Conservation (phyloP, 2,797 vertebrate species). For the Phoebastria nigripes region DNA sequence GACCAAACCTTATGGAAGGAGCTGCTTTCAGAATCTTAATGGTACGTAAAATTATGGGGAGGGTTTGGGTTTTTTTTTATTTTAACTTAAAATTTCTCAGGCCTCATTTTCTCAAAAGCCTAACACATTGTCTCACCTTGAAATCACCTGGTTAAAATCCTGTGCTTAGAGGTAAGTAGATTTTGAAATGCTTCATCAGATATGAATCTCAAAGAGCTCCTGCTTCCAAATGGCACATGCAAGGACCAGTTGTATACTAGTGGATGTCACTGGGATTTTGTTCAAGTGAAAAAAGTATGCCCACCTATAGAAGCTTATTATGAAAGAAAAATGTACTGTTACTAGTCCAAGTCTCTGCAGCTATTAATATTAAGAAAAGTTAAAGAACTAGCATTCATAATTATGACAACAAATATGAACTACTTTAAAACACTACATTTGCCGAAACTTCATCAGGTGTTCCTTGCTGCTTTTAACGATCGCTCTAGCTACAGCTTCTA, state of each 20-base stretch:
- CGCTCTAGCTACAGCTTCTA: neutral
- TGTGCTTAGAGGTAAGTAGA: neutral
- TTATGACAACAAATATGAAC: neutral
- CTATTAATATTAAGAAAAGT: neutral
- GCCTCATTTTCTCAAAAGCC: neutral
- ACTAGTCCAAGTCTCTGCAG: neutral
- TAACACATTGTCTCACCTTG: neutral
- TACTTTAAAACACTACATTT: neutral
- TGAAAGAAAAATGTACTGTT: neutral
- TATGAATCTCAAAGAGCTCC: neutral
- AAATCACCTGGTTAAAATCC: neutral
- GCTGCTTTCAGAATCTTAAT: neutral
- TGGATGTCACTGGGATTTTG: neutral
- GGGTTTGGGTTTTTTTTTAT: neutral
- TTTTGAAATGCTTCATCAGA: neutral
- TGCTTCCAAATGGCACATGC: neutral
- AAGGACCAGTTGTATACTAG: neutral
- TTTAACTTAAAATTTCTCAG: neutral
- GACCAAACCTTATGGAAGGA: accelerated
- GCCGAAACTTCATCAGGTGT: neutral
- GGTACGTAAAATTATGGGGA: no score
- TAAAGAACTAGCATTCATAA: neutral
- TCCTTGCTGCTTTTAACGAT: neutral
- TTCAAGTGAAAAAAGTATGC: neutral
- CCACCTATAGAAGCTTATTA: neutral